Evolutionary conservation across 2,113 vertebrate genomes (phyloP), one percentile per base, ranked within the genome.

Genomic region (Odocoileus hemionus): DNA sequence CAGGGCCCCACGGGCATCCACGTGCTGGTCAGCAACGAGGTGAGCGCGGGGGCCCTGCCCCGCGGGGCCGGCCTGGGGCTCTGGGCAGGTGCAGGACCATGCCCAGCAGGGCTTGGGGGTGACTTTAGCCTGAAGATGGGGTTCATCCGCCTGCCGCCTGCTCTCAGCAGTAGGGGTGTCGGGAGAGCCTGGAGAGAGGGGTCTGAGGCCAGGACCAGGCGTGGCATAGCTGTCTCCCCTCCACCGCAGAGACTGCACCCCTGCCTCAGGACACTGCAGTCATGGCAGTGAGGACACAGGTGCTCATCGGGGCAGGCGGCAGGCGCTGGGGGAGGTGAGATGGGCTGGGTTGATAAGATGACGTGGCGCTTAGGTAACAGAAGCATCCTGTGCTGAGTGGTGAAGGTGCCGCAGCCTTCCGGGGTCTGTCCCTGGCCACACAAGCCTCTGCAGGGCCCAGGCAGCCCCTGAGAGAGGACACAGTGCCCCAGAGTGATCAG

Each of bases 1-100:
- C 99, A 99, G 92, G 99, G 99, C 12, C 98, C 99, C 96, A 99
- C 99, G 0, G 99, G 99, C 74, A 99, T 99, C 98, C 99, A 99
- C 1, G 98, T 99, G 92, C 91, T 99, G 52, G 99, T 99, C 92
- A 99, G 99, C 98, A 99, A 99, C 0, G 99, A 99, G 99, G 99
- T 99, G 97, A 98, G 99, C 4, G 0, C 25, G 2, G 21, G 64
- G 64, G 1, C 19, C 11, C 84, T 12, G 7, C 28, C 23, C 79
- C 0, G 12, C 0, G 8, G 6, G 55, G n/a, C 79, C 11, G 43
- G 21, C 74, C 92, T 52, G 4, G 79, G 57, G 58, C 82, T 89
- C n/a, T 21, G 30, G 45, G 78, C 30, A 12, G 67, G 36, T 45
- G 1, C 7, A 21, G 10, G 17, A 15, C 23, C 15, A 10, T 1